Evolutionary conservation across 2,888 invertebrate species (phyloP), one percentile per base, ranked within the genome.

Genomic region (Drosophila pseudotakahashii): DNA sequence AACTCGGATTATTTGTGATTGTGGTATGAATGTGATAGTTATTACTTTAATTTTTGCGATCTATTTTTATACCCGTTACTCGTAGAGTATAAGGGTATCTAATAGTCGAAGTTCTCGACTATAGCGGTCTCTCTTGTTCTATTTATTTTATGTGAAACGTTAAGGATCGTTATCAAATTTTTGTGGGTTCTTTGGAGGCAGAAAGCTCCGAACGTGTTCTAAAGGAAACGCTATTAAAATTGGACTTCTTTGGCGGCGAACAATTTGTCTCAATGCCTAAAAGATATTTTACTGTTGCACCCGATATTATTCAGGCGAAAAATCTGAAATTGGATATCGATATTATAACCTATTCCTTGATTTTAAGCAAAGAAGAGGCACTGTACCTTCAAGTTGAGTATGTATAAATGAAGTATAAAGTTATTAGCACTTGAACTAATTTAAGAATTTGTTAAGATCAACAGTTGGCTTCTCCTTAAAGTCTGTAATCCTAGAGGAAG

Each of bases 121-220:
- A n/a, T n/a, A n/a, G n/a, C n/a, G n/a, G n/a, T n/a, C n/a, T n/a
- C n/a, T n/a, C n/a, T n/a, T n/a, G n/a, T n/a, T n/a, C n/a, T n/a
- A n/a, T n/a, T n/a, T 2, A 1, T 9, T 16, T 36, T 52, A 4
- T 36, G 30, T 51, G 13, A 30, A 23, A 14, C 14, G n/a, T 13
- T 3, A 45, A 64, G 91, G 92, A 92, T 77, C 90, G 92, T 19
- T 91, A 92, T 83, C 91, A 92, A 44, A 60, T 92, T 7, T 91
- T 90, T 68, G 48, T 92, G 23, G 90, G 91, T 16, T 86, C 87
- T 5, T 63, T 92, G 32, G 78, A 77, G 26, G 39, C 47, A 36
- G 50, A 47, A 2, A 45, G 52, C 6, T 61, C 59, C 7, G 14
- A 55, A 4, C 39, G 45, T 2, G 47, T 72, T 2, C n/a, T 92